Percentiles rank a stretch among this genome's conserved stretches.
These are phyloP conservation scores for Brachyhypopomus occidentalis DNA, from an alignment of 2,113 vertebrate genomes.

Conservation along the genomic window DNA sequence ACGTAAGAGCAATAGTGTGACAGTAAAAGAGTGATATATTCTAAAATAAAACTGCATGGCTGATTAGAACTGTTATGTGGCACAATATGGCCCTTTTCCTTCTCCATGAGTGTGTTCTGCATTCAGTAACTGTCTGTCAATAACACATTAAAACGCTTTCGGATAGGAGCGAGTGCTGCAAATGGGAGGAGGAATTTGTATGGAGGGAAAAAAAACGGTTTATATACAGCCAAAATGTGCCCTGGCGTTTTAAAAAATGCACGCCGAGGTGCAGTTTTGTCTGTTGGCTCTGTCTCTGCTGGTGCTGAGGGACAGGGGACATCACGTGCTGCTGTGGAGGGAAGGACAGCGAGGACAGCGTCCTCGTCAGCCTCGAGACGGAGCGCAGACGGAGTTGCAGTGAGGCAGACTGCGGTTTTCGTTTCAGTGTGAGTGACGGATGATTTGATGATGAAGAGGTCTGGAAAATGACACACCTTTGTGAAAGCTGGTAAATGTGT, in stretches of 20 bases:
- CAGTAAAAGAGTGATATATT: background rate
- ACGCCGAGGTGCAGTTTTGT: background rate
- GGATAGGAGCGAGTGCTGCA: background rate
- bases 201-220: background rate
- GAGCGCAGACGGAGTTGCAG: conserved; percentile 16
- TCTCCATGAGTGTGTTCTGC: background rate
- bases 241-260: conserved; percentile 6
- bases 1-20: conserved; percentile 15
- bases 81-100: background rate
- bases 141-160: conserved; percentile 12
- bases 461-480: background rate
- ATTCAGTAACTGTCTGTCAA: background rate
- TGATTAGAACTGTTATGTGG: background rate
- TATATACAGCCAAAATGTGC: conserved; percentile 19
- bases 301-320: background rate
- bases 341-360: background rate
- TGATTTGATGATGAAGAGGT: background rate
- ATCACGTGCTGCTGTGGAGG: conserved; percentile 8
- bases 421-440: background rate
- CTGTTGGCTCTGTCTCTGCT: background rate
- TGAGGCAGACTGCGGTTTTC: background rate
- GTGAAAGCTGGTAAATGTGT: background rate
- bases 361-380: conserved; percentile 12
- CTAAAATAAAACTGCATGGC: background rate
- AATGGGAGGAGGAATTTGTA: conserved; percentile 4